Percentiles rank a stretch among this genome's conserved stretches.
Evolutionary conservation across 2,888 invertebrate genomes (phyloP).

Genomic region (Chamaedrilus cognettii): DNA sequence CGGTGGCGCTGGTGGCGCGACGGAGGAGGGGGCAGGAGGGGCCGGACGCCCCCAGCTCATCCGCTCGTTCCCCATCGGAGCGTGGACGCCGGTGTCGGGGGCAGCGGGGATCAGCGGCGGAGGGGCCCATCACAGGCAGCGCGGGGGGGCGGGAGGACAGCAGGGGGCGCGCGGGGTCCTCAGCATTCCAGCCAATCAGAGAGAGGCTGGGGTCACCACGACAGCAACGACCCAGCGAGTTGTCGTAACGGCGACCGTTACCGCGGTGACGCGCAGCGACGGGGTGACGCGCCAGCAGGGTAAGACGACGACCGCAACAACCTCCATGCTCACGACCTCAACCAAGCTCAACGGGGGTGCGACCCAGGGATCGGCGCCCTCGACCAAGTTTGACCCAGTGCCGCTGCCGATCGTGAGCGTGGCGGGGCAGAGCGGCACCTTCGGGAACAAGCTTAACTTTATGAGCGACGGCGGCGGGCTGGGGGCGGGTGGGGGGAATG

Average conservation of each 20-base stretch:
- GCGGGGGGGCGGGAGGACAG: neutral
- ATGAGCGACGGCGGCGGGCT: neutral
- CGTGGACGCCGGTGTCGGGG: constrained; percentile 26
- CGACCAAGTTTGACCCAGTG: constrained; percentile 39
- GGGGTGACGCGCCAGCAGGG: neutral
- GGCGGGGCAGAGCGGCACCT: constrained; percentile 11
- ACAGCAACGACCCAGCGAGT: neutral
- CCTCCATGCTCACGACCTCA: neutral
- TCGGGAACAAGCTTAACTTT: constrained; percentile 1
- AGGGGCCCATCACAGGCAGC: neutral
- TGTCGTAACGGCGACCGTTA: neutral
- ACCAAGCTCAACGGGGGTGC: neutral
- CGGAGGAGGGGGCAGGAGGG: constrained; percentile 2
- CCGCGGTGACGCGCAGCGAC: neutral
- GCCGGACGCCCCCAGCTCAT: constrained; percentile 8
- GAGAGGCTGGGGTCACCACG: neutral
- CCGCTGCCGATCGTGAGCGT: constrained; percentile 44
- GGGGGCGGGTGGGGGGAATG: neutral
- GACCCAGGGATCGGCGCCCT: neutral
- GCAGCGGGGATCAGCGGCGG: constrained; percentile 13
- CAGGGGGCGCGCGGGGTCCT: neutral
- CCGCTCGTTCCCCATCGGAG: constrained; percentile 22
- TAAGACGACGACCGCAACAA: neutral
- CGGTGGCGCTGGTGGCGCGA: too few relatives aligned
- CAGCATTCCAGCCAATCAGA: neutral